Evolutionary conservation across 2,888 invertebrate genomes (phyloP).

Genomic region (Erebia aethiops): DNA sequence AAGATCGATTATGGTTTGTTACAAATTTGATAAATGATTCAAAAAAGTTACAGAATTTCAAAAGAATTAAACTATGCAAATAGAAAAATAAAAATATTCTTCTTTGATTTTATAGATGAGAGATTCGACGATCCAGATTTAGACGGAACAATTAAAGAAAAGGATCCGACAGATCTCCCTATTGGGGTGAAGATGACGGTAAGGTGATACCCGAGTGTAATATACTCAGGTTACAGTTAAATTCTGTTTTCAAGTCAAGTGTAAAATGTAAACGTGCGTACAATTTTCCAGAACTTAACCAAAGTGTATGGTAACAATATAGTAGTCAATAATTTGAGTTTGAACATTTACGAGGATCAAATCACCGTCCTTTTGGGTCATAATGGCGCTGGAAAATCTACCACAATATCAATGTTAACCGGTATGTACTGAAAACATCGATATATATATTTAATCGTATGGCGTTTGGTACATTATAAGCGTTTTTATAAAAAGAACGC

Average conservation of each 20-base stretch:
- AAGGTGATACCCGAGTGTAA: slow-evolving; percentile 42
- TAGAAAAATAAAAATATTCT: neutral
- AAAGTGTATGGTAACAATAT: slow-evolving; percentile 84
- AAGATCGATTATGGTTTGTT: slow-evolving; percentile 29
- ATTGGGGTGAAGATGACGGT: slow-evolving; percentile 78
- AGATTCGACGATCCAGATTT: slow-evolving; percentile 11
- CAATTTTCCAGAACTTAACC: slow-evolving; percentile 76
- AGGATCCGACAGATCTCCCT: slow-evolving; percentile 70
- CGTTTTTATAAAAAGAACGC: no score
- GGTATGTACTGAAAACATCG: slow-evolving; percentile 80
- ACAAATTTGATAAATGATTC: neutral
- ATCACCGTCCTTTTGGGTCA: slow-evolving; percentile 88
- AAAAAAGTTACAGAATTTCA: neutral
- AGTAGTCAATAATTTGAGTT: slow-evolving; percentile 87
- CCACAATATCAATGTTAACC: slow-evolving; percentile 96
- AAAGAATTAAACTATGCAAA: neutral
- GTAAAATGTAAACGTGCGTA: neutral
- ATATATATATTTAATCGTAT: no score
- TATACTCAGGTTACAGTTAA: neutral
- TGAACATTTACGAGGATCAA: slow-evolving; percentile 94
- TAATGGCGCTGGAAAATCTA: slow-evolving; percentile 97
- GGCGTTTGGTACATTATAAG: no score
- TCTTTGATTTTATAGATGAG: neutral
- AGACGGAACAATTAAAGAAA: slow-evolving; percentile 62
- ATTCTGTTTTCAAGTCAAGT: neutral